A percentile compares a stretch with the other conserved stretches of the same genome.
These are phyloP conservation scores for Centroberyx gerrardi DNA, from an alignment of 2,797 vertebrate species.

Conservation along the genomic window DNA sequence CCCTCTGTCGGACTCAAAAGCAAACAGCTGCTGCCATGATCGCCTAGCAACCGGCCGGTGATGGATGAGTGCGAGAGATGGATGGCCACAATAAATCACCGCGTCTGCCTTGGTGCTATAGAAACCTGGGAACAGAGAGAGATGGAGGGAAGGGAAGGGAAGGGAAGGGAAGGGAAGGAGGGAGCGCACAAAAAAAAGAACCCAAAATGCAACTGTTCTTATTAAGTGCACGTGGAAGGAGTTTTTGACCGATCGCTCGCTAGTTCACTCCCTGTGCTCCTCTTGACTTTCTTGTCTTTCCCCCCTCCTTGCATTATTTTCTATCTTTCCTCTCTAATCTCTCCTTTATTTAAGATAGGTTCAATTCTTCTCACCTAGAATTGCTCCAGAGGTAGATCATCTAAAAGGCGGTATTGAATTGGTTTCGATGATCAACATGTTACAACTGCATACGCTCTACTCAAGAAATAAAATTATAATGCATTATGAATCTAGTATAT, in stretches of 20 bases:
- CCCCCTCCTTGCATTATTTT: not conserved
- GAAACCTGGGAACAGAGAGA: constrained; percentile 91
- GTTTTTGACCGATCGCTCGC: not conserved
- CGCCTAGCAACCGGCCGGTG: constrained; percentile 99
- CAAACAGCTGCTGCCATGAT: constrained; percentile 99
- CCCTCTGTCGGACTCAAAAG: constrained; percentile 99
- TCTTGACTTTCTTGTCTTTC: too few relatives aligned
- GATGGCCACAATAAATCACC: constrained; percentile 99
- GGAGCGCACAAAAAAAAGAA: constrained; percentile 12
- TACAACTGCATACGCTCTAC: not conserved
- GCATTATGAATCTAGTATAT: too few relatives aligned
- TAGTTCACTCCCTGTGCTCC: too few relatives aligned
- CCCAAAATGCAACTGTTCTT: constrained; percentile 25
- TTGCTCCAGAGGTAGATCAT: not conserved
- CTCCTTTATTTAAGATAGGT: not conserved
- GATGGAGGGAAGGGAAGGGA: constrained; percentile 78
- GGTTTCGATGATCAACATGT: not conserved
- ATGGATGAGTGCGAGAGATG: constrained; percentile 99
- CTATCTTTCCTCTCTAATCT: not conserved
- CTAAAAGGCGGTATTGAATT: not conserved
- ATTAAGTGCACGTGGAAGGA: constrained; percentile 29
- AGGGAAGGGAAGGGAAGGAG: constrained; percentile 57
- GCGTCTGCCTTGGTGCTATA: constrained; percentile 92
- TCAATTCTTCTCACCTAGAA: not conserved
- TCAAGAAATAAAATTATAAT: too few relatives aligned